A percentile compares a stretch with the other conserved stretches of the same genome.
These are phyloP conservation scores for Rhamphomyia laevipes DNA, from an alignment of 2,888 invertebrate genomes.

Conservation along the genomic window DNA sequence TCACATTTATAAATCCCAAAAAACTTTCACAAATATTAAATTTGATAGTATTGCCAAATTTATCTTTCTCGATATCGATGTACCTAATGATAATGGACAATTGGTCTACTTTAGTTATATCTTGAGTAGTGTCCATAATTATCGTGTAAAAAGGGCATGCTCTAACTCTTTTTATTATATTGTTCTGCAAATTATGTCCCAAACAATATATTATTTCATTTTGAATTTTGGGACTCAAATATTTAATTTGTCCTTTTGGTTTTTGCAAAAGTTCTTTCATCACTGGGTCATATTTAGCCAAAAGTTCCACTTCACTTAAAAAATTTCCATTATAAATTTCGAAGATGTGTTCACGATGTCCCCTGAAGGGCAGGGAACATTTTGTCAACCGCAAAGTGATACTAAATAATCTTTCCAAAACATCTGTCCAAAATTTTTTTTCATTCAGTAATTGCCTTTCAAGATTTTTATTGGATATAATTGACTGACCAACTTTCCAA, in stretches of 20 bases:
- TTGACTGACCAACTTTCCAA: neutral
- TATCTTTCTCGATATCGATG: neutral
- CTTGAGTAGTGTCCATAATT: conserved; percentile 4
- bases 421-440: conserved; percentile 4
- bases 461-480: neutral
- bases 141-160: conserved; percentile 1
- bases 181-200: neutral
- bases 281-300: conserved; percentile 1
- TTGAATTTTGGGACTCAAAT: conserved; percentile 1
- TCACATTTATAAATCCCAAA: conserved; percentile 1
- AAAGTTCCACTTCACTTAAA: conserved; percentile 1
- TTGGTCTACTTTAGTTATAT: conserved; percentile 6
- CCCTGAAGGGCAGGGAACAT: neutral
- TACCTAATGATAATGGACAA: conserved; percentile 2
- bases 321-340: conserved; percentile 5
- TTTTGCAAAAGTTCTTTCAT: neutral
- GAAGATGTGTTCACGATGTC: neutral
- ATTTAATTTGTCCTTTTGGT: neutral
- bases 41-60: neutral
- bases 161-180: neutral
- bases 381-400: conserved; percentile 2
- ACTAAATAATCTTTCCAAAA: conserved; percentile 4
- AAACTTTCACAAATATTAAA: conserved; percentile 4
- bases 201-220: neutral
- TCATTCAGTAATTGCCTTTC: neutral